Percentiles rank a stretch among this genome's conserved stretches.
phyloP scores from a whole-genome alignment of 2,797 vertebrate genomes.

The Picus viridis region DNA sequence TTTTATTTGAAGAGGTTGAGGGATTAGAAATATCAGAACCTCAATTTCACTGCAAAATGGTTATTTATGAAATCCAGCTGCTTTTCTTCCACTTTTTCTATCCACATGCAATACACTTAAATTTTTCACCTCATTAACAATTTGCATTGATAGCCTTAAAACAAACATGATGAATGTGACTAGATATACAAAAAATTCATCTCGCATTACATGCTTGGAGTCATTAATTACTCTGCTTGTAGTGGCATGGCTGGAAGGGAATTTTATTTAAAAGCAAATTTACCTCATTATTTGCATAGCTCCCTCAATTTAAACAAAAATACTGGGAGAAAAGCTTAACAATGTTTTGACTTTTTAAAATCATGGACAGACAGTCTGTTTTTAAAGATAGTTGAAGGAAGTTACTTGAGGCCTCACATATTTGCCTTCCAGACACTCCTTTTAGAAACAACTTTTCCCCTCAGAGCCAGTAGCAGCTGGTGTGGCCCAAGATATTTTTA shows the following conservation, averaged over 20 bases:
- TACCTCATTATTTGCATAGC: constrained; percentile 6
- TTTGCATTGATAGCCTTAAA: constrained; percentile 72
- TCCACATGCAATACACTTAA: constrained; percentile 21
- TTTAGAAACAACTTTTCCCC: neutral
- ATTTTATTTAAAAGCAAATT: constrained; percentile 47
- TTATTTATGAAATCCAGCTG: constrained; percentile 58
- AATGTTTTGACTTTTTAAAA: neutral
- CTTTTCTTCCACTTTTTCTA: constrained; percentile 36
- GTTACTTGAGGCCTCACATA: neutral
- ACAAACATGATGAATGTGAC: constrained; percentile 70
- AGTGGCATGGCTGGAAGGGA: constrained; percentile 45
- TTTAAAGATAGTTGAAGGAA: neutral
- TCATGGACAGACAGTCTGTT: neutral
- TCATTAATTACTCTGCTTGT: constrained; percentile 66
- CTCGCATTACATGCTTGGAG: constrained; percentile 58
- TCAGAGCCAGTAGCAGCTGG: neutral
- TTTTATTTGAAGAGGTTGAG: constrained; percentile 56
- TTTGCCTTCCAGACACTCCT: neutral
- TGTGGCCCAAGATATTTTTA: neutral
- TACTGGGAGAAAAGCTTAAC: neutral
- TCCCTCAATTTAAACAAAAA: neutral
- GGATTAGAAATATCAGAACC: constrained; percentile 70
- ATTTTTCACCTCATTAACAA: constrained; percentile 74
- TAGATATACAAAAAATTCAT: constrained; percentile 75
- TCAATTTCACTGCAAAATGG: constrained; percentile 59